Base-by-base conservation (phyloP, 2,888 invertebrate species). In the Tridacna gigas region DNA sequence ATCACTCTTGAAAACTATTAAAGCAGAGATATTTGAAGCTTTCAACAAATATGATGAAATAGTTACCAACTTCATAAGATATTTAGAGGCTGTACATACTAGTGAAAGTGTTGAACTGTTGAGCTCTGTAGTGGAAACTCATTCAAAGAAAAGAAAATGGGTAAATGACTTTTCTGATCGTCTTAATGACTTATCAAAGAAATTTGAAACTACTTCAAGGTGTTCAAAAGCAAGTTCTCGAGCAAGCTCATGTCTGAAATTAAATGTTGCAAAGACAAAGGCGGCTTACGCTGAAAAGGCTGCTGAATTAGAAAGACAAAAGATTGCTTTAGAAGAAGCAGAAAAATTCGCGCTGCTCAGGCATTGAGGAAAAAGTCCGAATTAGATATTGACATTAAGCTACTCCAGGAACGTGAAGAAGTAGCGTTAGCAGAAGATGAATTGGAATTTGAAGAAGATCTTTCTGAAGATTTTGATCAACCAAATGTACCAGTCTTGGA, bases 291-390 rank as follows among this genome's bases (percentile, higher is more conserved):
- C 37, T 18, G 67, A 67, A 20, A 66, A 77, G 18, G 51, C 45
- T 18, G 77, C 63, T 48, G 77, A 77, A 22, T 74, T 74, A 56
- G 74, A 74, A 56, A n/a, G 56, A n/a, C 12, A 74, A 56, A 51
- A 47, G 18, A 20, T 26, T 13, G 56, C 56, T 13, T 13, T 74
- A 11, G 74, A 74, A 51, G 74, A 74, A 22, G 13, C 48, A 26
- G 74, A 74, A 56, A 74, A 56, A 56, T 56, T 51, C 18, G 20
- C 0, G 51, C n/a, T 37, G 37, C 37, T 37, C 37, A 37, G 37
- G 37, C 37, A 37, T 37, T 37, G 37, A 37, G 37, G 37, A 37
- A 63, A 22, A 75, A 75, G 25, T 5, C 25, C 18, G 11, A 61
- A 12, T 26, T 74, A n/a, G 47, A 76, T 22, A 63, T 76, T 5